Evolutionary conservation across 2,888 invertebrate species (phyloP).

Genomic region (Oscheius sp.): DNA sequence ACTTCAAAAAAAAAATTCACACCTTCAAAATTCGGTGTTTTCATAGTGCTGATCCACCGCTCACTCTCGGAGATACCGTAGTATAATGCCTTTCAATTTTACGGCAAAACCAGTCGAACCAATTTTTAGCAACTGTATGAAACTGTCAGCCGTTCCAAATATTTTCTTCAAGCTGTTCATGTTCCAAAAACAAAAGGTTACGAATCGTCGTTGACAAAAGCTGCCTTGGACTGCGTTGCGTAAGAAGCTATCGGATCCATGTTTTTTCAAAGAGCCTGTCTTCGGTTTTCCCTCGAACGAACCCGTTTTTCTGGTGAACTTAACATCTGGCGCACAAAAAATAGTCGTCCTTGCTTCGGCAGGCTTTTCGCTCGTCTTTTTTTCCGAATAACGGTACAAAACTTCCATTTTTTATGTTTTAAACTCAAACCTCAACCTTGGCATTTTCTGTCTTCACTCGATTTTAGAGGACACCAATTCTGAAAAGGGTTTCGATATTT

Average conservation of each 20-base stretch:
- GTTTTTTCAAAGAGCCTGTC: not conserved
- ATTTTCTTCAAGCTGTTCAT: no score
- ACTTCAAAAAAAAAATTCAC: not conserved
- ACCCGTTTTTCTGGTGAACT: constrained; percentile 22
- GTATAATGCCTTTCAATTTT: constrained; percentile 15
- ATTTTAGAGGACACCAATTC: not conserved
- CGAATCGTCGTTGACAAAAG: no score
- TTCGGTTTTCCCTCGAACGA: no score
- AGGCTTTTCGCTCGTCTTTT: no score
- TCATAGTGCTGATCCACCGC: not conserved
- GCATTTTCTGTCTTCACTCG: not conserved
- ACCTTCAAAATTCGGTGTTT: not conserved
- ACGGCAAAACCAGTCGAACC: constrained; percentile 6
- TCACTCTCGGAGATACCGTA: constrained; percentile 17
- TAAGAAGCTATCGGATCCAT: not conserved
- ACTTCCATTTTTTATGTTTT: not conserved
- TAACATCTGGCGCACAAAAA: constrained; percentile 21
- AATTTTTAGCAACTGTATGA: not conserved
- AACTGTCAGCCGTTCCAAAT: no score
- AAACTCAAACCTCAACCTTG: not conserved
- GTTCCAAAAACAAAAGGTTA: no score
- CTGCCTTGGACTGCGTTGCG: no score
- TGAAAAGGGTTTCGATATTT: constrained; percentile 28
- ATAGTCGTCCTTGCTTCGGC: constrained; percentile 14
- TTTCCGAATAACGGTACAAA: no score